Evolutionary conservation across 2,113 vertebrate genomes (phyloP).

Genomic region (Barnardius zonarius): DNA sequence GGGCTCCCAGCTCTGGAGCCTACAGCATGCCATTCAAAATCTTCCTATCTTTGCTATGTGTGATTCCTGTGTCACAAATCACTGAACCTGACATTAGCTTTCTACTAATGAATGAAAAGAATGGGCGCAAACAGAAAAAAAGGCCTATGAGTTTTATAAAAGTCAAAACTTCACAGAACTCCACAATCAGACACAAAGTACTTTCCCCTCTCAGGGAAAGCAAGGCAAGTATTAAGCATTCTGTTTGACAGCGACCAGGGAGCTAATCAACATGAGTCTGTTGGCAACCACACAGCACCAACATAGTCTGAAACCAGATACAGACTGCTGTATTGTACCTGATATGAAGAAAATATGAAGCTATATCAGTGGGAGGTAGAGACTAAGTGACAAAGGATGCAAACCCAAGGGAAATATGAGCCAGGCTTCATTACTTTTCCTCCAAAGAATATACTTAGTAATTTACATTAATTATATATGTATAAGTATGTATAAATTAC

Average conservation of each 20-base stretch:
- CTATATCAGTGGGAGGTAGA: background rate
- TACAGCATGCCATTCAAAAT: background rate
- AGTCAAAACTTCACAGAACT: background rate
- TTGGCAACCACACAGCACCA: background rate
- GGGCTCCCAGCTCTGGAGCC: background rate
- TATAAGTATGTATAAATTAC: background rate
- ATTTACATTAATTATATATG: background rate
- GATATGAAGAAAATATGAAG: background rate
- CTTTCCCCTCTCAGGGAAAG: background rate
- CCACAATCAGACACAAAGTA: background rate
- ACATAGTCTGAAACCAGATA: background rate
- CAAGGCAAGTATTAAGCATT: background rate
- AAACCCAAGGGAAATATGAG: background rate
- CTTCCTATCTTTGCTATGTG: background rate
- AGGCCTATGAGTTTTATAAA: background rate
- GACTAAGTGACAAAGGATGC: background rate
- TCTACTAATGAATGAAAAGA: background rate
- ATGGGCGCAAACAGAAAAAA: background rate
- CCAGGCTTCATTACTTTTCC: background rate
- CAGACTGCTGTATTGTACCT: background rate
- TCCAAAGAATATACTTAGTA: background rate
- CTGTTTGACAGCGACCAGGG: background rate
- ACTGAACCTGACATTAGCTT: background rate
- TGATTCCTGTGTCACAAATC: background rate
- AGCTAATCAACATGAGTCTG: background rate